Percentiles rank a stretch among this genome's conserved stretches.
phyloP scores from a whole-genome alignment of 2,113 vertebrate species.

The Cyprinus carpio region DNA sequence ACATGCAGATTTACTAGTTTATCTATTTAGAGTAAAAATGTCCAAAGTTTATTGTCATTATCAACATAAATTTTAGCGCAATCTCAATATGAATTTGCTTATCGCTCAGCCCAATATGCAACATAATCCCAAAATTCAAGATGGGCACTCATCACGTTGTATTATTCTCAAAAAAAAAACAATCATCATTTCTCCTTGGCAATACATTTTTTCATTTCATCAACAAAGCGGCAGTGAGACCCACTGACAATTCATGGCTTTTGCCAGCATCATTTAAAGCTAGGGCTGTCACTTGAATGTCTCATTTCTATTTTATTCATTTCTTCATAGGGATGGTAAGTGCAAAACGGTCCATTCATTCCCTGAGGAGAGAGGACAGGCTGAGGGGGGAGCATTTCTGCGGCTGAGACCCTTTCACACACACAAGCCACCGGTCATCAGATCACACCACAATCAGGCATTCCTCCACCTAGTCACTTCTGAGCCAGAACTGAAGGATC shows the following conservation, averaged over 20 bases:
- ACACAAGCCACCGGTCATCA: slow-evolving; percentile 57
- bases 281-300: slow-evolving; percentile 75
- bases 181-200: slow-evolving; percentile 11
- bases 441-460: slow-evolving; percentile 59
- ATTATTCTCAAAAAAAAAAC: background rate
- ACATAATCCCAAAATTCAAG: background rate
- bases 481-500: slow-evolving; percentile 41
- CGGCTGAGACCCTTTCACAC: slow-evolving; percentile 48
- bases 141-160: slow-evolving; percentile 23
- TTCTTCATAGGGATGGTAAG: slow-evolving; percentile 75
- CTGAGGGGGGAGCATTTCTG: slow-evolving; percentile 53
- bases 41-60: background rate
- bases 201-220: slow-evolving; percentile 53
- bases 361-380: slow-evolving; percentile 57
- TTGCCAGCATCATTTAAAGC: slow-evolving; percentile 77
- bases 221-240: slow-evolving; percentile 44
- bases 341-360: slow-evolving; percentile 74
- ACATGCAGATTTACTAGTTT: too few species aligned
- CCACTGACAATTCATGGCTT: slow-evolving; percentile 68
- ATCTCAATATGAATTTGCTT: background rate
- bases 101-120: background rate
- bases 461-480: slow-evolving; percentile 57
- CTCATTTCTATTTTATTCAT: slow-evolving; percentile 78
- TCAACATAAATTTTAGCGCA: background rate
- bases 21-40: too few species aligned